phyloP scores from a whole-genome alignment of 1,140 invertebrate species.

The Drosophila parabipectinata region DNA sequence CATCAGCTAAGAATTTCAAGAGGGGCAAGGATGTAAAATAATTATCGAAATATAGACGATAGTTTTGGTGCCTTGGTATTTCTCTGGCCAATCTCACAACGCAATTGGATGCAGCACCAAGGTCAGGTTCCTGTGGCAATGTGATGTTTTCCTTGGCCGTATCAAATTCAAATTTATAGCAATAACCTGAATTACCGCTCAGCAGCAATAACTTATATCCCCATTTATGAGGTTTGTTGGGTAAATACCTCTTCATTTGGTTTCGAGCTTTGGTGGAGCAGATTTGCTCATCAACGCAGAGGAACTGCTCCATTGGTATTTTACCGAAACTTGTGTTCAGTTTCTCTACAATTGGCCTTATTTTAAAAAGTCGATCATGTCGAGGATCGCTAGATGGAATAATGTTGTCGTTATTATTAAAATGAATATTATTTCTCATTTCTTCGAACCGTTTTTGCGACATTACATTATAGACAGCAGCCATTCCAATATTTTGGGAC shows the following conservation, averaged over 20 bases:
- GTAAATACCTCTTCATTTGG: neutral
- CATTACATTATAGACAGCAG: conserved; percentile 15
- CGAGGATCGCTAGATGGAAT: neutral
- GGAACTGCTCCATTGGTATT: neutral
- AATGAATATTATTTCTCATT: conserved; percentile 1
- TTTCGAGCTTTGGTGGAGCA: neutral
- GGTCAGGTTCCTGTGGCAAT: no score
- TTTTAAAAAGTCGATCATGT: neutral
- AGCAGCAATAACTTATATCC: conserved; percentile 59
- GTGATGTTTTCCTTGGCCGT: no score
- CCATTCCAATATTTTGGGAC: conserved; percentile 15
- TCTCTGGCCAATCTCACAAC: no score
- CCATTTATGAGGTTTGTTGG: conserved; percentile 30
- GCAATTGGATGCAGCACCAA: no score
- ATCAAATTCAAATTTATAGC: no score
- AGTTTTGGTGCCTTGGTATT: no score
- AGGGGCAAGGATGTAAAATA: no score
- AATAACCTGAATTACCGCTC: conserved; percentile 22
- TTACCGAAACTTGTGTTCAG: conserved; percentile 13
- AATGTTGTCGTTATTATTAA: neutral
- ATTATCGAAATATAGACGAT: no score
- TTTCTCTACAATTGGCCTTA: conserved; percentile 7
- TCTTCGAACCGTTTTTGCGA: conserved; percentile 19
- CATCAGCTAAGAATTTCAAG: conserved; percentile 8
- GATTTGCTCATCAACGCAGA: neutral